Conservation (phyloP, 2,113 vertebrate species). For the Solea solea region DNA sequence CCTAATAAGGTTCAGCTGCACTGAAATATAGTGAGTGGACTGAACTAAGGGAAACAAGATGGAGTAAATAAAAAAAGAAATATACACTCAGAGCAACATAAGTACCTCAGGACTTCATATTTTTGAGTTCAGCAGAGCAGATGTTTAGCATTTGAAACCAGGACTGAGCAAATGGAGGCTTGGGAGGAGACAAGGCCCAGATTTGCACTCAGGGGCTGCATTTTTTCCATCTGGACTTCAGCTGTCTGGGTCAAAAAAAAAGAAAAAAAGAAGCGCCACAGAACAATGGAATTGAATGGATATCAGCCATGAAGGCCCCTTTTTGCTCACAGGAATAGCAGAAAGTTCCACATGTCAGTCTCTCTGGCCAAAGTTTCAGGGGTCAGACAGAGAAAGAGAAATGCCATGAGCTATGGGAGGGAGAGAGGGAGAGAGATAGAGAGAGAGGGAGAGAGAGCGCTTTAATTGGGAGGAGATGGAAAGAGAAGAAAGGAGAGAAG, state of each 20-base stretch:
- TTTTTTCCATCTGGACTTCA: constrained; percentile 67
- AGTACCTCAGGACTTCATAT: constrained; percentile 18
- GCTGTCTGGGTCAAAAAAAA: constrained; percentile 46
- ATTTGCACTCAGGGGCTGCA: constrained; percentile 43
- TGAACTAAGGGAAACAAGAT: constrained; percentile 23
- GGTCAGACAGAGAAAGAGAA: constrained; percentile 60
- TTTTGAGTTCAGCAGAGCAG: constrained; percentile 40
- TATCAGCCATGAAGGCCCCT: constrained; percentile 34
- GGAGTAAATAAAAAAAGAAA: constrained; percentile 21
- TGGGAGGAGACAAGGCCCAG: constrained; percentile 43
- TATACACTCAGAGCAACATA: constrained; percentile 28
- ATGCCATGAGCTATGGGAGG: constrained; percentile 37
- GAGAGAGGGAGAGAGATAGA: constrained; percentile 54
- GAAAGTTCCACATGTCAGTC: constrained; percentile 66
- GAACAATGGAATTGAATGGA: constrained; percentile 64
- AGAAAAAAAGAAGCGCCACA: no score
- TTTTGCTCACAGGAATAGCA: constrained; percentile 45
- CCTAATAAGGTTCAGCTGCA: constrained; percentile 64
- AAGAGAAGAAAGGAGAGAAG: constrained; percentile 62
- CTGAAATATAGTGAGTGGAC: constrained; percentile 22
- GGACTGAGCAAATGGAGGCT: constrained; percentile 36
- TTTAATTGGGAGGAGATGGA: constrained; percentile 50
- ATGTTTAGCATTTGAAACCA: constrained; percentile 56
- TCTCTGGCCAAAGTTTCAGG: constrained; percentile 52
- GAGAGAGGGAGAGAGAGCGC: constrained; percentile 60